Evolutionary conservation across 1,140 invertebrate genomes (phyloP), one percentile per base, ranked within the genome.

Genomic region (Papilio polyxenes): DNA sequence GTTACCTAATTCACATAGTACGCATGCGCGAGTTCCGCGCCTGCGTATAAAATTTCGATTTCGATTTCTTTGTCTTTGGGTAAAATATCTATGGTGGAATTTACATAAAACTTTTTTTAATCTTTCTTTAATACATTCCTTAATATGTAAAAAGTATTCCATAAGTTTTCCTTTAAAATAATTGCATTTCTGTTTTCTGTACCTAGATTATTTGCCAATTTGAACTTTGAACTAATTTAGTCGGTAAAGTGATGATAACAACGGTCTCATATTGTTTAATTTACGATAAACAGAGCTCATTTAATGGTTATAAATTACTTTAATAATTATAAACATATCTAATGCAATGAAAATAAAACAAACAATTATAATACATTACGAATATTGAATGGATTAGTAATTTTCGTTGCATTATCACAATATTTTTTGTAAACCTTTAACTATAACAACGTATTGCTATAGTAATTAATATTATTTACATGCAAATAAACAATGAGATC

Each of bases 321-420:
- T 72, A 13, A 65, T 65, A 6, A 72, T 72, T 72, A 72, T 37
- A 37, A 72, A 37, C 65, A 37, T 40, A 13, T 72, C 65, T 72
- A 72, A 72, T 72, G 10, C 23, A 65, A 31, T 31, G 1, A 11
- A 2, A 65, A 65, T 65, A 4, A 65, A 10, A 65, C 62, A 23
- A 65, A 23, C 23, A 3, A 23, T 65, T 65, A 65, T 31, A 31
- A 31, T 31, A 31, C 23, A 2, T 53, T 53, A 17, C 40, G 40
- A 44, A 44, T 44, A 7, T 44, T 44, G 4, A 44, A 44, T 44
- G 40, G 40, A 44, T 44, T 44, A 44, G 40, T 44, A 44, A 44
- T 44, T 44, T 44, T 44, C 23, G 40, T 44, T 44, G 3, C 3
- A 6, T 44, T 44, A 44, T 44, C 40, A 44, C 40, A 44, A 44